Conservation (phyloP, 2,113 vertebrate species). For the Catagonus wagneri region DNA sequence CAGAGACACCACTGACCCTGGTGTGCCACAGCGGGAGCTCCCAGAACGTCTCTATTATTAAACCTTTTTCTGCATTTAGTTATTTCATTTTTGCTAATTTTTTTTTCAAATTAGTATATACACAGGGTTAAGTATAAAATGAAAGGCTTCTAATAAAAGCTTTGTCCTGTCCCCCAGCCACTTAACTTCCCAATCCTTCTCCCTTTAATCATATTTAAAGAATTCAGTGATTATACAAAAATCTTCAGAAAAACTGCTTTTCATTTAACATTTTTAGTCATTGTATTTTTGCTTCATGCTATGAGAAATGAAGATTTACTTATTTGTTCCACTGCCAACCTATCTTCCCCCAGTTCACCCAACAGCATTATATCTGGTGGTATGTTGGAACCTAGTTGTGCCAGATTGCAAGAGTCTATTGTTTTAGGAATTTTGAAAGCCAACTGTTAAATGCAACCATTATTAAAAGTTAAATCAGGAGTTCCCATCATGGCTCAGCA, state of each 20-base stretch:
- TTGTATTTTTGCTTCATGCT: slow-evolving; percentile 44
- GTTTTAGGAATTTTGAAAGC: background rate
- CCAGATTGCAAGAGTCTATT: background rate
- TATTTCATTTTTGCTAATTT: slow-evolving; percentile 7
- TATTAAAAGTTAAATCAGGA: slow-evolving; percentile 30
- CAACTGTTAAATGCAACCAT: background rate
- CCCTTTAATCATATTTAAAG: background rate
- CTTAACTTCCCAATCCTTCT: background rate
- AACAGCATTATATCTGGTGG: background rate
- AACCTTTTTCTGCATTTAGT: background rate
- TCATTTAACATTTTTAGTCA: background rate
- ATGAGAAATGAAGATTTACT: background rate
- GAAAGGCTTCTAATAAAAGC: slow-evolving; percentile 30
- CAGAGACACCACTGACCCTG: too few relatives aligned
- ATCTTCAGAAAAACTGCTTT: slow-evolving; percentile 12
- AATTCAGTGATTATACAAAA: slow-evolving; percentile 20
- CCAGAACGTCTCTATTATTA: background rate
- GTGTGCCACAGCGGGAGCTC: too few relatives aligned
- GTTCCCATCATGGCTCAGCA: too few relatives aligned
- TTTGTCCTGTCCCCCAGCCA: background rate
- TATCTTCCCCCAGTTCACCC: background rate
- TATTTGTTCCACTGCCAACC: background rate
- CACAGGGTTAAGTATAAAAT: background rate
- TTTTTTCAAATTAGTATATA: background rate
- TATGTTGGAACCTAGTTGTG: background rate